phyloP scores from a whole-genome alignment of 1,140 invertebrate species.

The Mizuhopecten yessoensis region DNA sequence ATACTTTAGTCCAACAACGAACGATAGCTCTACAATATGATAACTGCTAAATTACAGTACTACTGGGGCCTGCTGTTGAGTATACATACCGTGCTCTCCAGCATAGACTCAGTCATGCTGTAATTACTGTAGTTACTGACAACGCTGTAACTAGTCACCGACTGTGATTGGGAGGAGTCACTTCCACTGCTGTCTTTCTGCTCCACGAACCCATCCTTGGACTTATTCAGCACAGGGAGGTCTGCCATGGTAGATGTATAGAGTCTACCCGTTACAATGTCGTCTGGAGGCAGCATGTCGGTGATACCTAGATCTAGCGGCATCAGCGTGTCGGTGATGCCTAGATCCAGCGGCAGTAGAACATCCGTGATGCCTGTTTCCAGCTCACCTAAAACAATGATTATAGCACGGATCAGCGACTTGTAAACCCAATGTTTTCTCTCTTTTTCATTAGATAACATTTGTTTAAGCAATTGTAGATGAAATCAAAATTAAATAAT shows the following conservation, averaged over 20 bases:
- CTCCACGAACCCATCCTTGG: background rate
- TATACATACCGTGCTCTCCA: background rate
- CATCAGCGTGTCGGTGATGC: background rate
- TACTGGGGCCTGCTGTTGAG: no score
- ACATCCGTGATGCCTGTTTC: background rate
- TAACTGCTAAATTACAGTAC: no score
- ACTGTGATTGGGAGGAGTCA: background rate
- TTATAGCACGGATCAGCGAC: no score
- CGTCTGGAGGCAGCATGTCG: background rate
- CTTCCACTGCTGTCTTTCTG: background rate
- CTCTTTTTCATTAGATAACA: no score
- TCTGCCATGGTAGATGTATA: background rate
- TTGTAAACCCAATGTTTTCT: no score
- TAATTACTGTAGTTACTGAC: conserved; percentile 25
- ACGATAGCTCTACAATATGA: no score
- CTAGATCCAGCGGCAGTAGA: background rate
- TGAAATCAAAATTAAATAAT: no score
- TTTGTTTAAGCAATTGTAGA: no score
- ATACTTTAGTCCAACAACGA: no score
- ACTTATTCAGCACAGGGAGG: background rate
- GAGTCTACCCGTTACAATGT: background rate
- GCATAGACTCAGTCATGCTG: background rate
- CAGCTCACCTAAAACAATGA: background rate
- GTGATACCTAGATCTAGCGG: background rate
- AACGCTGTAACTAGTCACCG: background rate